A percentile compares a stretch with the other conserved stretches of the same genome.
These are phyloP conservation scores for Tonatia bakeri DNA, from an alignment of 2,113 vertebrate genomes.

Conservation along the genomic window DNA sequence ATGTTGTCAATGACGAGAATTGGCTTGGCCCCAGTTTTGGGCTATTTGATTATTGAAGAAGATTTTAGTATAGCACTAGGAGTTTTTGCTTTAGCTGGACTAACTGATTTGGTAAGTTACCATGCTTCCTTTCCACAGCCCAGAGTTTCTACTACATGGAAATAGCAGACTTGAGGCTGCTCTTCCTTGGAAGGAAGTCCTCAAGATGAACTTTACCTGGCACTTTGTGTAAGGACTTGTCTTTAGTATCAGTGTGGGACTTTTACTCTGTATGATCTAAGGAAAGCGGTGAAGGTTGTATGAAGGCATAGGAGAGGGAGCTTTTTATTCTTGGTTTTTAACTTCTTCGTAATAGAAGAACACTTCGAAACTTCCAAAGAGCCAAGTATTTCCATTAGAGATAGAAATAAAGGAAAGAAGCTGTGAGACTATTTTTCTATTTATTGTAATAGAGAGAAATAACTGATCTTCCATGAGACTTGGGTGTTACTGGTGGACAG, in stretches of 20 bases:
- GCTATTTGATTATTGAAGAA: slow-evolving; percentile 93
- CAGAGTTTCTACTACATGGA: background rate
- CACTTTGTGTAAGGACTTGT: background rate
- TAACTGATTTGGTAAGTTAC: slow-evolving; percentile 93
- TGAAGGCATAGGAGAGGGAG: background rate
- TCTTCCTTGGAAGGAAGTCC: background rate
- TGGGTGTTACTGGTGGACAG: background rate
- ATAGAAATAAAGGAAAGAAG: background rate
- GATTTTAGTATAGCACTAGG: slow-evolving; percentile 91
- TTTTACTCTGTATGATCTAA: background rate
- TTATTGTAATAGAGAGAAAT: background rate
- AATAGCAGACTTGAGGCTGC: background rate
- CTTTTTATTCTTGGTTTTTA: slow-evolving; percentile 15
- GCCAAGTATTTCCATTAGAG: background rate
- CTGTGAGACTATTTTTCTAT: background rate
- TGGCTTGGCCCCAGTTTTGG: slow-evolving; percentile 90
- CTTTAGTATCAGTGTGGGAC: background rate
- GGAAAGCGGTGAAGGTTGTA: background rate
- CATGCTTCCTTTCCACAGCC: background rate
- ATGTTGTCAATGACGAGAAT: slow-evolving; percentile 94
- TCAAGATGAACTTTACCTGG: background rate
- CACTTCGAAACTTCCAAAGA: background rate
- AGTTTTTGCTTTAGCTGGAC: slow-evolving; percentile 92
- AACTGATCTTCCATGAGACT: background rate
- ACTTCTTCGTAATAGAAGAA: background rate